Conservation (phyloP, 2,113 vertebrate genomes). For the Abramis brama region DNA sequence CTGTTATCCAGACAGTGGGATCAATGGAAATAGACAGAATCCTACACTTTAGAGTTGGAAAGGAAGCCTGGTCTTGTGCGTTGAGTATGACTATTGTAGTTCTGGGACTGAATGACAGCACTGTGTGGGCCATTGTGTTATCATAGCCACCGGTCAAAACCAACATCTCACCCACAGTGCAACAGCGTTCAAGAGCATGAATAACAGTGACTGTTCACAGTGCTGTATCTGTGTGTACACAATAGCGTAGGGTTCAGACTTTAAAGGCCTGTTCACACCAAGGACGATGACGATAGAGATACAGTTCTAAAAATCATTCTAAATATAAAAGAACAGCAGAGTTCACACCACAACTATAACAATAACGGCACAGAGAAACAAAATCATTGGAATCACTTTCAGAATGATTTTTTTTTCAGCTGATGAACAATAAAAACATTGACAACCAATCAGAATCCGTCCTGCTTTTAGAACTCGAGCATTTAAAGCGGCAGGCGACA, state of each 20-base stretch:
- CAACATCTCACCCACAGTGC: constrained; percentile 65
- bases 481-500: too few species aligned
- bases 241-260: neutral
- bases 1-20: neutral
- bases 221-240: constrained; percentile 26
- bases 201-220: constrained; percentile 58
- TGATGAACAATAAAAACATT: too few species aligned
- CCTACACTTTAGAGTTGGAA: neutral
- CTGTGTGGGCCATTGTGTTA: constrained; percentile 46
- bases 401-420: too few species aligned
- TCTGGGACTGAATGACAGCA: constrained; percentile 10
- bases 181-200: constrained; percentile 54
- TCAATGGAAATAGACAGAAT: neutral
- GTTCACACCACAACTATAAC: too few species aligned
- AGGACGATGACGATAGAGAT: too few species aligned
- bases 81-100: constrained; percentile 11
- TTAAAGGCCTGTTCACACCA: neutral
- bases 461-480: too few species aligned
- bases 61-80: constrained; percentile 19
- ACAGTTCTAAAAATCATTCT: too few species aligned
- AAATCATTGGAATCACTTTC: too few species aligned
- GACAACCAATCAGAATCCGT: too few species aligned
- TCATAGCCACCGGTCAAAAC: constrained; percentile 55
- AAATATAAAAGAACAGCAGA: too few species aligned
- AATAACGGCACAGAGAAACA: too few species aligned